phyloP scores from a whole-genome alignment of 2,797 vertebrate genomes.

The Pelobates cultripes region DNA sequence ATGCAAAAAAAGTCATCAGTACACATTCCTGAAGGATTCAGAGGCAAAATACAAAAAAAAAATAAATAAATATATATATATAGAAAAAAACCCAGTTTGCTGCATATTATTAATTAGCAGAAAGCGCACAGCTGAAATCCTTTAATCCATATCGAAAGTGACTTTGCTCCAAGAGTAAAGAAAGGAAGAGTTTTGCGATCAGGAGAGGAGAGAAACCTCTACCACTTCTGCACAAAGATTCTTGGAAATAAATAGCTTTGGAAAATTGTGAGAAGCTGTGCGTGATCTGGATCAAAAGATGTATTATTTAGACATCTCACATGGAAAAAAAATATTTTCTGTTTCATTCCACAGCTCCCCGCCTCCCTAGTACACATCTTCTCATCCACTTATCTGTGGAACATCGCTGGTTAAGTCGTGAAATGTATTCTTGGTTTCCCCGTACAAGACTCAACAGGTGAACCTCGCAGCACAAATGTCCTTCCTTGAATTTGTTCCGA shows the following conservation, averaged over 20 bases:
- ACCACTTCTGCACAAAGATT: neutral
- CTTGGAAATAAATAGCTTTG: constrained; percentile 18
- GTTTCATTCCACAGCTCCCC: neutral
- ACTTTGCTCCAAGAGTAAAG: neutral
- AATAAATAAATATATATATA: neutral
- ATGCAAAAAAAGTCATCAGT: no score
- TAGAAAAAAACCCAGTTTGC: neutral
- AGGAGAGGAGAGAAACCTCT: neutral
- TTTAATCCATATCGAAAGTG: neutral
- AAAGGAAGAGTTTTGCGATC: no score
- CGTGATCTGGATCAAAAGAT: constrained; percentile 30
- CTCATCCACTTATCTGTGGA: neutral
- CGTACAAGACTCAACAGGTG: constrained; percentile 37
- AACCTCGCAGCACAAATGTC: neutral
- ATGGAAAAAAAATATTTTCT: neutral
- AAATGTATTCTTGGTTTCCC: neutral
- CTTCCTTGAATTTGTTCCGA: neutral
- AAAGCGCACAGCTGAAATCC: neutral
- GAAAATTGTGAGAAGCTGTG: constrained; percentile 13
- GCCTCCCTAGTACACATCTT: neutral
- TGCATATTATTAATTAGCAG: no score
- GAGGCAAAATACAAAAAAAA: neutral
- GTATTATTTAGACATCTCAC: constrained; percentile 17
- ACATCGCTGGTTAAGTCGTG: neutral
- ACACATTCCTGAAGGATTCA: no score